Conservation (phyloP, 2,113 vertebrate species). For the Thalassarche chlororhynchos region DNA sequence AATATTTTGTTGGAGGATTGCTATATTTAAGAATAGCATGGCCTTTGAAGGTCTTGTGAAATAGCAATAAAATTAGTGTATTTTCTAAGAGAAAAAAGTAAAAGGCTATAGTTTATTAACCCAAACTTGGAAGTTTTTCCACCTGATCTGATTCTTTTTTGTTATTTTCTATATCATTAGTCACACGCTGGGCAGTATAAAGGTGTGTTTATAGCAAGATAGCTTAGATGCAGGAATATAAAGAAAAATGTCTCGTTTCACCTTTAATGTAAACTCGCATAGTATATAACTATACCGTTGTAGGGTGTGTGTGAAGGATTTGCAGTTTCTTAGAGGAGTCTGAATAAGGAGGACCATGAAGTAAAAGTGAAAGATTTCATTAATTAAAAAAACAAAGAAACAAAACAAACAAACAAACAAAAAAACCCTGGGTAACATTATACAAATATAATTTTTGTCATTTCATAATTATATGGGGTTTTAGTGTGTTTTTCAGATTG, state of each 20-base stretch:
- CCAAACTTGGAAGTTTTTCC: not conserved
- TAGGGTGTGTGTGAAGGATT: not conserved
- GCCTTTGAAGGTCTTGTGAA: not conserved
- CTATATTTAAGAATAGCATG: not conserved
- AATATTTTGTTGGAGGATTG: not conserved
- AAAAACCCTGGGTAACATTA: not conserved
- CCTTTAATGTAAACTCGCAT: not conserved
- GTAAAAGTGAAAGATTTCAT: not conserved
- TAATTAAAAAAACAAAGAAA: not conserved
- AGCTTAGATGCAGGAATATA: not conserved
- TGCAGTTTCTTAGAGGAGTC: not conserved
- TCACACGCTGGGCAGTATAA: not conserved
- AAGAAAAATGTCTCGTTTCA: not conserved
- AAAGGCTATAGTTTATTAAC: not conserved
- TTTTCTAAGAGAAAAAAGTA: not conserved
- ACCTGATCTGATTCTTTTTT: not conserved
- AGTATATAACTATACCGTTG: not conserved
- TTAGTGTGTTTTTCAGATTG: not conserved
- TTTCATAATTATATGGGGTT: not conserved
- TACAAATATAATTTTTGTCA: not conserved
- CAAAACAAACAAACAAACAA: too few relatives aligned
- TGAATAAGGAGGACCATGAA: not conserved
- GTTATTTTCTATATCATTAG: not conserved
- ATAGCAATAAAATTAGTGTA: not conserved
- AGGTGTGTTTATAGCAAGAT: not conserved